A percentile compares a stretch with the other conserved stretches of the same genome.
Conservation (phyloP, 2,797 vertebrate genomes). For the Antrozous pallidus region DNA sequence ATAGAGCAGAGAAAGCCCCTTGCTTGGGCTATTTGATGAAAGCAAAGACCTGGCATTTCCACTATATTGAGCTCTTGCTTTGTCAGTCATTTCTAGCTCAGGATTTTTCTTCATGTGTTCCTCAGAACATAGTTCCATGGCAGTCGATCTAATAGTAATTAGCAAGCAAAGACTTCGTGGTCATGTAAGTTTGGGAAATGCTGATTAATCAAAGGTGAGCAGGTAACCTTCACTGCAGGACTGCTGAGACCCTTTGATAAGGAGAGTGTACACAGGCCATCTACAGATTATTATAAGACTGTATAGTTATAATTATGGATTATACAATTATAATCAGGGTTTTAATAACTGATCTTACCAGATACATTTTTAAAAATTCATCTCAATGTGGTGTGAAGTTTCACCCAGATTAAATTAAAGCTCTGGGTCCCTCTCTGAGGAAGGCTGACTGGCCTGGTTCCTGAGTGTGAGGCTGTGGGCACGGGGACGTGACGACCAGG, state of each 20-base stretch:
- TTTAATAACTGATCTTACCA: neutral
- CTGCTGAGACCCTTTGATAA: neutral
- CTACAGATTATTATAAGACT: neutral
- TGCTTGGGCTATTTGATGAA: neutral
- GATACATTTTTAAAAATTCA: neutral
- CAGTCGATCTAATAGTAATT: neutral
- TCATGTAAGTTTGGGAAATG: neutral
- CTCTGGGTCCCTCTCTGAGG: neutral
- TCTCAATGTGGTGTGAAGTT: neutral
- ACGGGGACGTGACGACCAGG: rapidly evolving
- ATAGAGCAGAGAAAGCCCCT: neutral
- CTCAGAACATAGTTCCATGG: neutral
- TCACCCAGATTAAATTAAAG: neutral
- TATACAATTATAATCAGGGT: neutral
- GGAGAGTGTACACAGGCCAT: rapidly evolving
- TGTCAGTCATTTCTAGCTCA: neutral
- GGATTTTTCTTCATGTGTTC: neutral
- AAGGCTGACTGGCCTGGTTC: neutral
- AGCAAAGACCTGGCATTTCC: neutral
- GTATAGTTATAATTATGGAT: neutral
- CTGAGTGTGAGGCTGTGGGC: neutral
- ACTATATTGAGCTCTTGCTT: rapidly evolving
- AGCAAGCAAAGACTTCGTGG: neutral
- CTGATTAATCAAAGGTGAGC: neutral
- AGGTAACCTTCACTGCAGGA: neutral